Conservation (phyloP, 2,888 invertebrate genomes). For the Acrobeloides nanus region DNA sequence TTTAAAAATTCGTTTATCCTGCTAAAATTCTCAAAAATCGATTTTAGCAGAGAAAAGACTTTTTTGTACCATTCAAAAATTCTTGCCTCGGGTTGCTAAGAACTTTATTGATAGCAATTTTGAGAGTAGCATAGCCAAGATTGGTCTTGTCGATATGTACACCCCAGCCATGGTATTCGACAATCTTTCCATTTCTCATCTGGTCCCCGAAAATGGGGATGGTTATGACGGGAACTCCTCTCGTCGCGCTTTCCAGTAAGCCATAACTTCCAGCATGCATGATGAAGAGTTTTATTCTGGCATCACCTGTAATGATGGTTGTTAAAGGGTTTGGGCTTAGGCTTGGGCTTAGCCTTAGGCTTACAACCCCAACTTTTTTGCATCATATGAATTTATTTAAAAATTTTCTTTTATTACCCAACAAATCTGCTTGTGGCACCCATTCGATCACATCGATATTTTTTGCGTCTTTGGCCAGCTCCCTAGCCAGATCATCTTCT, state of each 20-base stretch:
- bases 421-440: slow-evolving; percentile 18
- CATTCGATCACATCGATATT: slow-evolving; percentile 9
- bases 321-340: no score
- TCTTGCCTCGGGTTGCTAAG: slow-evolving; percentile 8
- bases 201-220: slow-evolving; percentile 44
- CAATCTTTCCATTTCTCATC: slow-evolving; percentile 37
- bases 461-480: slow-evolving; percentile 1
- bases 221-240: slow-evolving; percentile 36
- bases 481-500: slow-evolving; percentile 3
- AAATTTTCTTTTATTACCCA: slow-evolving; percentile 14
- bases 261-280: slow-evolving; percentile 45
- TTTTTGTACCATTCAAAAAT: neutral
- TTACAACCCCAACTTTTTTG: no score
- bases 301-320: slow-evolving; percentile 18
- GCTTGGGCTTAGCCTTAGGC: no score
- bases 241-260: slow-evolving; percentile 34
- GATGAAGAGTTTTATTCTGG: slow-evolving; percentile 33
- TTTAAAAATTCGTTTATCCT: no score
- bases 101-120: slow-evolving; percentile 10
- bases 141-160: slow-evolving; percentile 10
- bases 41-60: neutral
- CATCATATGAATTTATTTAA: no score
- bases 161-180: slow-evolving; percentile 34
- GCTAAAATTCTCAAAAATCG: neutral
- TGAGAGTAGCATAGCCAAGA: slow-evolving; percentile 2